These are phyloP conservation scores for Myripristis murdjan DNA, from an alignment of 2,797 vertebrate species.

Conservation along the genomic window DNA sequence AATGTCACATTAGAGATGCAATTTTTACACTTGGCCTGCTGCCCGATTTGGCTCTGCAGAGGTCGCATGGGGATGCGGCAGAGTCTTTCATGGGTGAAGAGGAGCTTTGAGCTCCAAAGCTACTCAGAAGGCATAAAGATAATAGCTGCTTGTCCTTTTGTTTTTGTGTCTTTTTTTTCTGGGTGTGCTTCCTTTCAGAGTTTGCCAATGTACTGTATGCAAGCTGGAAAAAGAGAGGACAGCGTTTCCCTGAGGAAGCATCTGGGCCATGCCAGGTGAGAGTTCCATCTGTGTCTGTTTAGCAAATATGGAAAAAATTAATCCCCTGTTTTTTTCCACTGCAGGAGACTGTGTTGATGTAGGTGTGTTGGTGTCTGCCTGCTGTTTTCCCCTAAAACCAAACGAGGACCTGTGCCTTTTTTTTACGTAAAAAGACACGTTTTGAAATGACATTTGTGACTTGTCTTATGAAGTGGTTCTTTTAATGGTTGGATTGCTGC, in stretches of 20 bases:
- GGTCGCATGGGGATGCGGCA: conserved; percentile 39
- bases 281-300: conserved; percentile 33
- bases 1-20: conserved; percentile 38
- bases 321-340: conserved; percentile 14
- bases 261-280: conserved; percentile 81
- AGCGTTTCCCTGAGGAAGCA: conserved; percentile 76
- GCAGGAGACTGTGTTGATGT: background rate
- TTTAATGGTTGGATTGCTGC: conserved; percentile 2
- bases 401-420: background rate
- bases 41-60: conserved; percentile 37
- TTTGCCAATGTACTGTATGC: conserved; percentile 44
- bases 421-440: conserved; percentile 18
- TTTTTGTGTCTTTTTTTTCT: conserved; percentile 18
- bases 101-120: conserved; percentile 15
- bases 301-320: conserved; percentile 18
- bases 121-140: conserved; percentile 17
- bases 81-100: conserved; percentile 35
- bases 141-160: conserved; percentile 25
- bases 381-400: background rate
- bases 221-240: conserved; percentile 65
- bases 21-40: conserved; percentile 36
- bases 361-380: background rate
- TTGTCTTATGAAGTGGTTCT: conserved; percentile 8
- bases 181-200: conserved; percentile 36
- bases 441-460: conserved; percentile 20